Conservation (phyloP, 2,113 vertebrate species). For the Chelonoidis abingdonii region DNA sequence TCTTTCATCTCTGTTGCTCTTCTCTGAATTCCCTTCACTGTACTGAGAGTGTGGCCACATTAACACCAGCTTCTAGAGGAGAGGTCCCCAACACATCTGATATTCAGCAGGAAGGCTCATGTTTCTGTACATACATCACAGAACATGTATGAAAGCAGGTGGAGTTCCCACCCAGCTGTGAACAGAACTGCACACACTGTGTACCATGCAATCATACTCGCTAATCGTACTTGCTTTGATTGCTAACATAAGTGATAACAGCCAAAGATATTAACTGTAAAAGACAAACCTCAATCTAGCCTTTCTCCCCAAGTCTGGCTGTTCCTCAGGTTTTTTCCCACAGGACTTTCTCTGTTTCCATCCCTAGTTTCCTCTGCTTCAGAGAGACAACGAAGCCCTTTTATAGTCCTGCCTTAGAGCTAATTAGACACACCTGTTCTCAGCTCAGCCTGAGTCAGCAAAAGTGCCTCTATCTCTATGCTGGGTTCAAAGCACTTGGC, state of each 20-base stretch:
- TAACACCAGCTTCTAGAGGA: neutral
- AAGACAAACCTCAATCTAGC: neutral
- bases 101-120: neutral
- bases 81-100: neutral
- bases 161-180: rapidly evolving
- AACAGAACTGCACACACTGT: neutral
- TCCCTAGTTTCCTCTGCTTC: neutral
- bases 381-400: neutral
- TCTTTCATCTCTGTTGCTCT: neutral
- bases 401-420: neutral
- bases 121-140: slow-evolving; percentile 19
- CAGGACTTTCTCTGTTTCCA: neutral
- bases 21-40: slow-evolving; percentile 28
- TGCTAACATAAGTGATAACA: neutral
- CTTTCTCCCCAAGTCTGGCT: neutral
- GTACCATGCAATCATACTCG: neutral
- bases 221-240: neutral
- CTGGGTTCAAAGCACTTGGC: neutral
- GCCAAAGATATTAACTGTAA: neutral
- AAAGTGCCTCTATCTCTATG: neutral
- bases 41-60: neutral
- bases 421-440: neutral
- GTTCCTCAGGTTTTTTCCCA: neutral
- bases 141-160: neutral
- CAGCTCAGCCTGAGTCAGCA: neutral